These are phyloP conservation scores for Rhabditoides inermis DNA, from an alignment of 2,888 invertebrate genomes.

Conservation along the genomic window DNA sequence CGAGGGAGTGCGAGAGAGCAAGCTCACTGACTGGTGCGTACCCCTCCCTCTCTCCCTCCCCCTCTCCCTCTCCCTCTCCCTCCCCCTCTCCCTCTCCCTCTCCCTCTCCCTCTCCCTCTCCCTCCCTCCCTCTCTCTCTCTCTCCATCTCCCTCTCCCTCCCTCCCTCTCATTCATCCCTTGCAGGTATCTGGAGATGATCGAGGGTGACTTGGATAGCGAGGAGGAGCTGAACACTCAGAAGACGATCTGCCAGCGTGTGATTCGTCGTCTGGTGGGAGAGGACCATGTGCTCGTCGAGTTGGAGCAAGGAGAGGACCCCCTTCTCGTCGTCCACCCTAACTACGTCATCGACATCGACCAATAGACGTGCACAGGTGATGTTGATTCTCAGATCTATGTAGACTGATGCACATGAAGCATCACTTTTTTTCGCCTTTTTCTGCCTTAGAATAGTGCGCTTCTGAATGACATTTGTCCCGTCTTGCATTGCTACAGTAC, in stretches of 20 bases:
- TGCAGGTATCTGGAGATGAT: conserved; percentile 66
- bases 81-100: not conserved
- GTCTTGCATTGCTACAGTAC: too few relatives aligned
- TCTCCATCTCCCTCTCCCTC: too few relatives aligned
- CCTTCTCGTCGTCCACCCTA: conserved; percentile 85
- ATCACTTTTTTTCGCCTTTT: too few relatives aligned
- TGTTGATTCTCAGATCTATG: too few relatives aligned
- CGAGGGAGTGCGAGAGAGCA: conserved; percentile 52
- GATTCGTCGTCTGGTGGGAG: conserved; percentile 71
- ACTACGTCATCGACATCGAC: conserved; percentile 71
- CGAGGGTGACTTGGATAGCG: conserved; percentile 68
- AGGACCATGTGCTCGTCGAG: conserved; percentile 16
- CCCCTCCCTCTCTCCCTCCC: conserved; percentile 56
- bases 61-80: not conserved
- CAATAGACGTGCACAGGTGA: too few relatives aligned
- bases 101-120: not conserved
- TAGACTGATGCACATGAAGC: too few relatives aligned
- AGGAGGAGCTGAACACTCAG: conserved; percentile 70
- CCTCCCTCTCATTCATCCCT: not conserved
- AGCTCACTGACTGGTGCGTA: conserved; percentile 81
- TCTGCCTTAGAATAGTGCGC: too few relatives aligned
- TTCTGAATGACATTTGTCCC: too few relatives aligned
- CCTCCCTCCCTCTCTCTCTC: not conserved
- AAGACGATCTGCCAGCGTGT: conserved; percentile 86
- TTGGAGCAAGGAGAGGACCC: conserved; percentile 67